phyloP scores from a whole-genome alignment of 2,797 vertebrate genomes.

The Luscinia megarhynchos region DNA sequence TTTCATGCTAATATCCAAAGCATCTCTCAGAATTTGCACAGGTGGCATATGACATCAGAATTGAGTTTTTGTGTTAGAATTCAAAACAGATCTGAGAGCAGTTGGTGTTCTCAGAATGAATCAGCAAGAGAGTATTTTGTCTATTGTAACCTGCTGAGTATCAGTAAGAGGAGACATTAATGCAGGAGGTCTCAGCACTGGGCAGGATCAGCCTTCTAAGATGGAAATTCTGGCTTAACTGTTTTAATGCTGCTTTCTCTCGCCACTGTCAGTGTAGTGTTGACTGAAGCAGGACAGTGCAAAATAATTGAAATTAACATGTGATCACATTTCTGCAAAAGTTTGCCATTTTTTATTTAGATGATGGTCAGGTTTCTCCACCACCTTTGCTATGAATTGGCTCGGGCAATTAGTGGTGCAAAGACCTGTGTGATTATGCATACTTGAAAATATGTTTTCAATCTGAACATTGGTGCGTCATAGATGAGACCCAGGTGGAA shows the following conservation, averaged over 20 bases:
- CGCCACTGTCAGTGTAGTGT: background rate
- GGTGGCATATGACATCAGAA: background rate
- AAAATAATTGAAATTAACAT: background rate
- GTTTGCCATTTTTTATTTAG: background rate
- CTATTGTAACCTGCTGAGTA: background rate
- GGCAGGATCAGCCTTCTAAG: background rate
- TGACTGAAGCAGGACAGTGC: background rate
- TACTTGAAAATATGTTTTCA: background rate
- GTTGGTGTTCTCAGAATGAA: conserved; percentile 7
- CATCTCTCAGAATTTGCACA: background rate
- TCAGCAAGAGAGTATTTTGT: background rate
- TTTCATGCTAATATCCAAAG: background rate
- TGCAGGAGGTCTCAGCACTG: background rate
- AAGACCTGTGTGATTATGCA: accelerated
- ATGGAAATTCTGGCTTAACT: background rate
- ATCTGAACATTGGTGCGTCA: background rate
- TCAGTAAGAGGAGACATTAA: background rate
- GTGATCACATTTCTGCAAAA: background rate
- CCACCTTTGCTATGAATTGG: background rate
- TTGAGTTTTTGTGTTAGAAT: background rate
- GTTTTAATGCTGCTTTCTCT: conserved; percentile 10
- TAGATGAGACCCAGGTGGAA: background rate
- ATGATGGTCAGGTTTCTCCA: background rate
- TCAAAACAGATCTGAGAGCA: background rate
- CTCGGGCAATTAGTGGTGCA: background rate